These are phyloP conservation scores for Volucella bombylans DNA, from an alignment of 2,888 invertebrate genomes.

Conservation along the genomic window DNA sequence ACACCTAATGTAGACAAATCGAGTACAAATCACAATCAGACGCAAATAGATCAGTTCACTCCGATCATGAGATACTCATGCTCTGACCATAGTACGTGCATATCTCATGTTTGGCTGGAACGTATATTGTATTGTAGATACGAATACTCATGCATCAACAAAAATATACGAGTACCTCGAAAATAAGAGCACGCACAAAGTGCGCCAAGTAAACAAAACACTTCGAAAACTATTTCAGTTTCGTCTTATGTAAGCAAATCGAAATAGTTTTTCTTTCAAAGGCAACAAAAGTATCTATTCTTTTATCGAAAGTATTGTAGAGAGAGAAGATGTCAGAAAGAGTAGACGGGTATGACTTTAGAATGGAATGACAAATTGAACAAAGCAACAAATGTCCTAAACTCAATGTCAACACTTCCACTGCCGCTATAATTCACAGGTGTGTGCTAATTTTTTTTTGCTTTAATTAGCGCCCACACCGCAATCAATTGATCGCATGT, in stretches of 20 bases:
- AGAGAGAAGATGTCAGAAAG: constrained; percentile 4
- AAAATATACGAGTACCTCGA: neutral
- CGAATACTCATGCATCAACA: neutral
- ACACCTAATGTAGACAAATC: neutral
- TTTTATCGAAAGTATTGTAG: neutral
- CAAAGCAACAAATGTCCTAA: constrained; percentile 21
- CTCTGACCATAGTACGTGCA: constrained; percentile 25
- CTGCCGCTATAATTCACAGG: constrained; percentile 42
- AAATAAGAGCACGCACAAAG: constrained; percentile 8
- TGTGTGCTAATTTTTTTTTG: constrained; percentile 27
- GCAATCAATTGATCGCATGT: neutral
- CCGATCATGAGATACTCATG: neutral
- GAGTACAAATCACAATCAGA: constrained; percentile 26
- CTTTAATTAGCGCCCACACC: constrained; percentile 38
- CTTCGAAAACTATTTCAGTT: constrained; percentile 26
- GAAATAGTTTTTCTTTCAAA: constrained; percentile 13
- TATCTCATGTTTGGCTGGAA: constrained; percentile 2
- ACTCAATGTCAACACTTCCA: constrained; percentile 48
- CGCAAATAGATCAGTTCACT: constrained; percentile 41
- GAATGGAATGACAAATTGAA: neutral
- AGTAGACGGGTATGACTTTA: neutral
- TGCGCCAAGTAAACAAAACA: neutral
- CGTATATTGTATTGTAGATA: no score
- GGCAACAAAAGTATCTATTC: neutral
- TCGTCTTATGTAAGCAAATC: constrained; percentile 35